Evolutionary conservation across 2,113 vertebrate species (phyloP).

Genomic region (Indicator maculatus): DNA sequence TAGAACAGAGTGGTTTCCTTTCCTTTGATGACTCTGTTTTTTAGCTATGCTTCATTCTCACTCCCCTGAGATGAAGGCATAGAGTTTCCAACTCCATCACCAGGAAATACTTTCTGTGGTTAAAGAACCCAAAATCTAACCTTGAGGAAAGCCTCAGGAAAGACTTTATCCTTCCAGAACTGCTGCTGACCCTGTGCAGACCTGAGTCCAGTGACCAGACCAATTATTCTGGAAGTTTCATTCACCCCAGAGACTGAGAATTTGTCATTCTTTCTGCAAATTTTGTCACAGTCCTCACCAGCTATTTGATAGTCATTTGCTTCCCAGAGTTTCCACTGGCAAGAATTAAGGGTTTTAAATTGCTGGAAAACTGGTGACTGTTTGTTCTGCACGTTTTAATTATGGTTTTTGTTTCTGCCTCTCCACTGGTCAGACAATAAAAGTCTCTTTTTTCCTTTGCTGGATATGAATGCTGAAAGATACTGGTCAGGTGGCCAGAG

Average conservation of each 20-base stretch:
- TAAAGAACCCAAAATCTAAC: neutral
- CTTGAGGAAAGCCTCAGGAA: neutral
- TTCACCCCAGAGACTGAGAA: neutral
- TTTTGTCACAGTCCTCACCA: neutral
- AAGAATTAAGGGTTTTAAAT: neutral
- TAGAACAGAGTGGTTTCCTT: neutral
- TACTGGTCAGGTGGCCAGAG: neutral
- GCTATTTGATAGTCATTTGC: neutral
- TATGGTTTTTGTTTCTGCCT: neutral
- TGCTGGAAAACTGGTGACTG: neutral
- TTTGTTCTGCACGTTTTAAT: constrained; percentile 6
- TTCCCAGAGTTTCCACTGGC: neutral
- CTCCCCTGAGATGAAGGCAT: neutral
- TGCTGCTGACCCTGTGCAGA: neutral
- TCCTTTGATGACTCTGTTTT: neutral
- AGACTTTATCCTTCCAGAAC: neutral
- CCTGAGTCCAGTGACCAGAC: neutral
- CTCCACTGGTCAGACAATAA: neutral
- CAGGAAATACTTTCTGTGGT: neutral
- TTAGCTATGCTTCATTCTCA: neutral
- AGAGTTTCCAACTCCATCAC: neutral
- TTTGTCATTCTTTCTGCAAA: neutral
- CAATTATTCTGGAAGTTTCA: neutral
- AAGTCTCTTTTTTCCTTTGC: neutral
- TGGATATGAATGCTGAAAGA: neutral